Percentiles rank a stretch among this genome's conserved stretches.
These are phyloP conservation scores for Scarus forsteni DNA, from an alignment of 2,797 vertebrate species.

Conservation along the genomic window DNA sequence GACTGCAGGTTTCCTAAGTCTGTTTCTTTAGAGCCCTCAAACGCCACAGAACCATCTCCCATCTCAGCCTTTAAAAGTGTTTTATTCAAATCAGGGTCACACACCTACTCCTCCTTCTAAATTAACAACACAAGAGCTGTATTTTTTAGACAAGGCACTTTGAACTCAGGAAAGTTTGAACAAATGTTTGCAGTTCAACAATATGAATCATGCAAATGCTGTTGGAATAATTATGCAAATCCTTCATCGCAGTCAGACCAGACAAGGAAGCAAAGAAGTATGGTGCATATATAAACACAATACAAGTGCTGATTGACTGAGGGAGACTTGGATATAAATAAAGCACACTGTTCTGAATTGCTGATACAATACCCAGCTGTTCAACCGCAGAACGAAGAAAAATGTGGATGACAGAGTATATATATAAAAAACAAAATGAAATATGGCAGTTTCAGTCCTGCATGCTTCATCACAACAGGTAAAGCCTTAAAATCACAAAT, in stretches of 20 bases:
- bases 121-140: constrained; percentile 12
- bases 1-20: constrained; percentile 16
- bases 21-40: constrained; percentile 32
- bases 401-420: not conserved
- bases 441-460: not conserved
- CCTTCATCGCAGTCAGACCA: constrained; percentile 18
- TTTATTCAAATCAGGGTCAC: constrained; percentile 40
- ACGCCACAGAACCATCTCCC: constrained; percentile 45
- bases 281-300: constrained; percentile 36
- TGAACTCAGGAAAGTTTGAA: constrained; percentile 27
- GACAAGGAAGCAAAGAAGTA: constrained; percentile 13
- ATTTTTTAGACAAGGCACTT: constrained; percentile 15
- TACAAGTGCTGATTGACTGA: constrained; percentile 19
- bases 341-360: constrained; percentile 10
- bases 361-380: constrained; percentile 15
- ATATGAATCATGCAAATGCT: constrained; percentile 34
- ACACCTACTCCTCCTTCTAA: constrained; percentile 22
- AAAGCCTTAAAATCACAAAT: not conserved
- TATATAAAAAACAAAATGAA: not conserved
- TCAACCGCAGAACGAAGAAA: not conserved
- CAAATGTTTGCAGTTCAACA: constrained; percentile 22
- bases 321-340: constrained; percentile 15
- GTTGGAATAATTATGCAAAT: constrained; percentile 32
- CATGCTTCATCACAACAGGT: not conserved
- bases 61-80: constrained; percentile 39